A percentile compares a stretch with the other conserved stretches of the same genome.
phyloP scores from a whole-genome alignment of 2,113 vertebrate genomes.

The Cynocephalus volans region DNA sequence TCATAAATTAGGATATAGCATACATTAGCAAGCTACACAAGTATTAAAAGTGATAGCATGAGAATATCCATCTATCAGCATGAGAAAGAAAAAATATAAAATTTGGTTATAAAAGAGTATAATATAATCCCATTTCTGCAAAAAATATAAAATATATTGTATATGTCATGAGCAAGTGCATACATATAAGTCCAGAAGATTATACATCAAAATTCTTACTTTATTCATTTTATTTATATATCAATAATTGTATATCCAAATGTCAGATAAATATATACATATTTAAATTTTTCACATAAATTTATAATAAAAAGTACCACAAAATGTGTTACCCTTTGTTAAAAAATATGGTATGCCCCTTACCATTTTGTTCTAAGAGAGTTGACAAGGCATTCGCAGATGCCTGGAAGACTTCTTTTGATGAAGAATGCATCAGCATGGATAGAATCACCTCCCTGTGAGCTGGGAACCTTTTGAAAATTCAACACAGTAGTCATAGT shows the following conservation, averaged over 20 bases:
- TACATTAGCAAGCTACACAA: neutral
- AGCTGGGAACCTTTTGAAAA: slow-evolving; percentile 92
- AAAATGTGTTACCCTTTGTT: neutral
- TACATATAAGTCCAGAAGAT: neutral
- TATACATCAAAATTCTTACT: neutral
- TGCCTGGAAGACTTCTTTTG: slow-evolving; percentile 94
- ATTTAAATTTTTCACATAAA: neutral
- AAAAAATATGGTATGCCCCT: slow-evolving; percentile 29
- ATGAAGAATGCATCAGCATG: slow-evolving; percentile 95
- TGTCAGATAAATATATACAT: neutral
- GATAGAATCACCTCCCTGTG: slow-evolving; percentile 95
- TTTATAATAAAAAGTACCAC: neutral
- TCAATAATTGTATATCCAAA: neutral
- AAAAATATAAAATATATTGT: neutral
- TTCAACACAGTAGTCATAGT: slow-evolving; percentile 1
- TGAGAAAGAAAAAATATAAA: neutral
- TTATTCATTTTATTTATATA: neutral
- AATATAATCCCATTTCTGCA: slow-evolving; percentile 1
- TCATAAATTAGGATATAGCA: neutral
- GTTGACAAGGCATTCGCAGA: slow-evolving; percentile 92
- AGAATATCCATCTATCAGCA: slow-evolving; percentile 23
- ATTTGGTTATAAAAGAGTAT: neutral
- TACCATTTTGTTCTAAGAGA: slow-evolving; percentile 93
- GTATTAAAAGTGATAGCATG: slow-evolving; percentile 1
- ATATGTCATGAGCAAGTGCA: neutral